A percentile compares a stretch with the other conserved stretches of the same genome.
phyloP scores from a whole-genome alignment of 2,113 vertebrate genomes.

The Carlito syrichta region DNA sequence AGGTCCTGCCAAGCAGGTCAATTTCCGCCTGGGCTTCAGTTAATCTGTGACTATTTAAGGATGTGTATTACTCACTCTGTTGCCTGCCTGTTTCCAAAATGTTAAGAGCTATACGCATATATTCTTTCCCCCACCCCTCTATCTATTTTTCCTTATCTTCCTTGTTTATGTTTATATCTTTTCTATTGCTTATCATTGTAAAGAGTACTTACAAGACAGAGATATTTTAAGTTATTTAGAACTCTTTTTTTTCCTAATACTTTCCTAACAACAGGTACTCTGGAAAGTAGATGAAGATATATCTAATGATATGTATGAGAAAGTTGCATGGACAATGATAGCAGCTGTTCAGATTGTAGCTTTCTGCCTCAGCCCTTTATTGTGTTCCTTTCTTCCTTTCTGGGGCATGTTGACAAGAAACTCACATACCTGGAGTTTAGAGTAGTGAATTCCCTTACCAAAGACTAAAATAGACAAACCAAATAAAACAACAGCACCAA shows the following conservation, averaged over 20 bases:
- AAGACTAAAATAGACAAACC: background rate
- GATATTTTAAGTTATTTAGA: background rate
- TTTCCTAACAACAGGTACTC: background rate
- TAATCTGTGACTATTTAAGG: background rate
- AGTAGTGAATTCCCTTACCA: background rate
- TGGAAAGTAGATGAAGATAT: background rate
- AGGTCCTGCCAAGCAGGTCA: background rate
- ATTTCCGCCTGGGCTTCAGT: background rate
- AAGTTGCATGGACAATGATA: background rate
- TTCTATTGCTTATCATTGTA: background rate
- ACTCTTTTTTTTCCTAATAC: background rate
- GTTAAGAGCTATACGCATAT: background rate
- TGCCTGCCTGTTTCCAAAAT: background rate
- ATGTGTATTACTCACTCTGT: background rate
- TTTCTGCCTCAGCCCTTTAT: background rate
- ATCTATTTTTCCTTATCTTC: too few species aligned
- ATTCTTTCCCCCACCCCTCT: background rate
- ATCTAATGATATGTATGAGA: background rate
- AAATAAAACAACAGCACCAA: background rate
- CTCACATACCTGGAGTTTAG: background rate
- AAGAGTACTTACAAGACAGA: background rate
- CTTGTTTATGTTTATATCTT: background rate
- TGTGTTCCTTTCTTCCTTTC: background rate
- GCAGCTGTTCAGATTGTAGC: background rate
- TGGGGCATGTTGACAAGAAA: background rate